These are phyloP conservation scores for Platyscapa corneri DNA, from an alignment of 1,140 invertebrate species.

Conservation along the genomic window DNA sequence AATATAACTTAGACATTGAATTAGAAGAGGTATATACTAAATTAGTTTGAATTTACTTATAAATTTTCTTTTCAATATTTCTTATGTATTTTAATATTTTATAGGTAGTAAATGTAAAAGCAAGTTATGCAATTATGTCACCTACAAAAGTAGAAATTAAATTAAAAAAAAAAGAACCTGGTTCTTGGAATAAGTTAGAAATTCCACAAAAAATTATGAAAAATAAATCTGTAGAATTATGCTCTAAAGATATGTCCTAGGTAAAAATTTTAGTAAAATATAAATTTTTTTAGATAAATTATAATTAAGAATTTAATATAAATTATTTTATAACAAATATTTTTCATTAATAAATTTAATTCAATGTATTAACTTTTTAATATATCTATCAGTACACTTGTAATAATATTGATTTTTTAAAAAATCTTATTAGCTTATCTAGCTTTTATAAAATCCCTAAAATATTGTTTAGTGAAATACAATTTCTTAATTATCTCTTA, in stretches of 20 bases:
- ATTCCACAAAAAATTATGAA: conserved; percentile 71
- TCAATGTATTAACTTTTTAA: no score
- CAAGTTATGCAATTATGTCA: conserved; percentile 85
- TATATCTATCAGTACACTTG: no score
- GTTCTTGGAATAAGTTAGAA: conserved; percentile 87
- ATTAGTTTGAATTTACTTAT: background rate
- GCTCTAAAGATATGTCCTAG: conserved; percentile 64
- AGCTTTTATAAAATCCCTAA: no score
- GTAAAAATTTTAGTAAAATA: conserved; percentile 71
- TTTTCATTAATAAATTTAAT: no score
- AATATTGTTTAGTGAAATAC: conserved; percentile 37
- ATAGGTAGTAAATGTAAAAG: conserved; percentile 82
- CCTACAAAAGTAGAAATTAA: conserved; percentile 97
- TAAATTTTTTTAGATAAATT: background rate
- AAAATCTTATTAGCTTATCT: no score
- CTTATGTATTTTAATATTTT: conserved; percentile 54
- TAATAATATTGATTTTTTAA: no score
- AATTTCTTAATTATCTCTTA: background rate
- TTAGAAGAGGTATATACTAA: conserved; percentile 85
- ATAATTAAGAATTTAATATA: no score
- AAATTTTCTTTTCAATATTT: conserved; percentile 7
- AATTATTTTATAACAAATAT: conserved; percentile 55
- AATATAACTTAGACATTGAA: conserved; percentile 88
- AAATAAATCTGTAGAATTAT: conserved; percentile 55
- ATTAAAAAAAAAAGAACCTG: conserved; percentile 89